These are phyloP conservation scores for Manacus vitellinus DNA, from an alignment of 2,113 vertebrate genomes.

Conservation along the genomic window DNA sequence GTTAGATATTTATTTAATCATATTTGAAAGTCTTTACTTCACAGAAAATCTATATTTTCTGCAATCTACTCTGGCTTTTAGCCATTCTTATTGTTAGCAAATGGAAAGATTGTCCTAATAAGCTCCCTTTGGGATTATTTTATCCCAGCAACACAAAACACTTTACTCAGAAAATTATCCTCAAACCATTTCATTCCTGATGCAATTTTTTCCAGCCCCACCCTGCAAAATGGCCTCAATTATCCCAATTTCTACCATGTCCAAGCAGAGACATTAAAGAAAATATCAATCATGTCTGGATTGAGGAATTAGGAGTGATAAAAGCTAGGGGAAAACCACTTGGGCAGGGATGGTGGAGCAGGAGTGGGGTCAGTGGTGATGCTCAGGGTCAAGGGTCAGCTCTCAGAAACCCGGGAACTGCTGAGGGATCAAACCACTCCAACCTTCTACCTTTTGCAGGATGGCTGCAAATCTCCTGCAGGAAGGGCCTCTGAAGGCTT, in stretches of 20 bases:
- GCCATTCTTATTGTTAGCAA: neutral
- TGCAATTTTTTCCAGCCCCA: neutral
- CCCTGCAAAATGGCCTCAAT: neutral
- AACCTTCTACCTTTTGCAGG: neutral
- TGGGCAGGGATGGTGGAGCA: neutral
- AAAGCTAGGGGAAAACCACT: neutral
- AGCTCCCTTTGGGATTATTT: neutral
- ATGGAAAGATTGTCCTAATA: neutral
- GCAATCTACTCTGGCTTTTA: neutral
- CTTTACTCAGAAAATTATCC: neutral
- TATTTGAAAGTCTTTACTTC: neutral
- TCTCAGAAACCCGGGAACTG: neutral
- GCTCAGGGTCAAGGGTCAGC: rapidly evolving
- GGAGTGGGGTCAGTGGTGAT: rapidly evolving
- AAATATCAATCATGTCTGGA: neutral
- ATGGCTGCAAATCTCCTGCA: rapidly evolving
- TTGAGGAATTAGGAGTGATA: neutral
- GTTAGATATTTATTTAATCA: neutral
- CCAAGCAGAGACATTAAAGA: neutral
- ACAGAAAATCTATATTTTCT: neutral
- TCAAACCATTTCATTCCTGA: neutral
- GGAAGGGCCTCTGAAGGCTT: neutral
- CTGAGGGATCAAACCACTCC: neutral
- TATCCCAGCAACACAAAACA: neutral
- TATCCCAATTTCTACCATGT: neutral